Conservation (phyloP, 2,888 invertebrate species). For the Ganaspis brasiliensis region DNA sequence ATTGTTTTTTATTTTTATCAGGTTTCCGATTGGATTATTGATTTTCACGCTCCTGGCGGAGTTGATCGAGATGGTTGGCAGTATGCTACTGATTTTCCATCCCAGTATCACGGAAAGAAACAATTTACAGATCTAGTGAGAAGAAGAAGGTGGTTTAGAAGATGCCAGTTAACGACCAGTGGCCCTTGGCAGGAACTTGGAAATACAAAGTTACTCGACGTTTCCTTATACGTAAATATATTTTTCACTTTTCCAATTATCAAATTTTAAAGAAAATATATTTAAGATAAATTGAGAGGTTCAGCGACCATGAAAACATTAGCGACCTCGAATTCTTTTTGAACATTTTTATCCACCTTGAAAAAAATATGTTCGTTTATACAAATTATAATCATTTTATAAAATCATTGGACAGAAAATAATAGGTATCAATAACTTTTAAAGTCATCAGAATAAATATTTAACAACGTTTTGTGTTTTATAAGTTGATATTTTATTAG, state of each 20-base stretch:
- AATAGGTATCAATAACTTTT: too few relatives aligned
- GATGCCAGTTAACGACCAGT: slow-evolving; percentile 90
- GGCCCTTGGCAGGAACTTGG: slow-evolving; percentile 95
- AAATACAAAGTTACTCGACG: slow-evolving; percentile 91
- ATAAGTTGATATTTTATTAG: too few relatives aligned
- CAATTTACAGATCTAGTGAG: slow-evolving; percentile 94
- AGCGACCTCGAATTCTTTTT: too few relatives aligned
- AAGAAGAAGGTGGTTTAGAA: slow-evolving; percentile 91
- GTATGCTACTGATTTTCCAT: slow-evolving; percentile 95
- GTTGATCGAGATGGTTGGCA: slow-evolving; percentile 97
- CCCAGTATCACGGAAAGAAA: slow-evolving; percentile 92
- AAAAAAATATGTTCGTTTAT: too few relatives aligned
- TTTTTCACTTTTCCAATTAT: slow-evolving; percentile 52
- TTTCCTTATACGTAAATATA: slow-evolving; percentile 86
- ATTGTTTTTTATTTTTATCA: slow-evolving; percentile 68
- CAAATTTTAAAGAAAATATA: too few relatives aligned
- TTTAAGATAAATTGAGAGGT: too few relatives aligned
- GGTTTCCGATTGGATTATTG: slow-evolving; percentile 95
- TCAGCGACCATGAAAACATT: too few relatives aligned
- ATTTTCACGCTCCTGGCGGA: slow-evolving; percentile 94
- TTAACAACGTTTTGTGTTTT: too few relatives aligned
- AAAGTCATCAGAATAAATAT: too few relatives aligned
- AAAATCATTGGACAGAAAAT: too few relatives aligned
- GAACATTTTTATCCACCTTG: too few relatives aligned
- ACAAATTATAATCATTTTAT: too few relatives aligned